Evolutionary conservation across 2,888 invertebrate genomes (phyloP).

Genomic region (Monochamus alternatus): DNA sequence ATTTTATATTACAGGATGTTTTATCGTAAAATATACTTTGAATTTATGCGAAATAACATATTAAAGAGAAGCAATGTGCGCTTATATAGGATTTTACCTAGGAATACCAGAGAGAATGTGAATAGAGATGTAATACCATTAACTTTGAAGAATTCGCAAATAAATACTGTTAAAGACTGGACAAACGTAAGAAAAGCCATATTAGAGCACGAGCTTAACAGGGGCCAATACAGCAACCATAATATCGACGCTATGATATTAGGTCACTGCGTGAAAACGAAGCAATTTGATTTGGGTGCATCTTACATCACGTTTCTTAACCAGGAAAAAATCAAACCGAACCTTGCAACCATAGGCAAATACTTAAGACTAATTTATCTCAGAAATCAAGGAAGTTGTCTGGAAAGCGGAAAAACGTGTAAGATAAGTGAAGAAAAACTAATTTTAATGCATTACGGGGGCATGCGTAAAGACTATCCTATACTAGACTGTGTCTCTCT

Average conservation of each 20-base stretch:
- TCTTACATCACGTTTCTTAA: conserved; percentile 76
- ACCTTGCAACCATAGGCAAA: conserved; percentile 75
- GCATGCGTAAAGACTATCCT: conserved; percentile 73
- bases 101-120: conserved; percentile 9
- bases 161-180: conserved; percentile 55
- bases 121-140: conserved; percentile 34
- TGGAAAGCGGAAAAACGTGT: conserved; percentile 58
- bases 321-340: conserved; percentile 71
- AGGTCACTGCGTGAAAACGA: conserved; percentile 70
- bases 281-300: conserved; percentile 72
- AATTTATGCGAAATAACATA: neutral
- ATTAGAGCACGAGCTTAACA: conserved; percentile 62
- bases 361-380: conserved; percentile 74
- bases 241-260: conserved; percentile 78
- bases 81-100: neutral
- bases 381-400: conserved; percentile 57
- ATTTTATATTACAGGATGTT: neutral
- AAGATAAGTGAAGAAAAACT: conserved; percentile 70
- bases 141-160: conserved; percentile 42
- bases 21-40: neutral
- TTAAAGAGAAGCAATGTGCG: neutral
- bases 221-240: conserved; percentile 69
- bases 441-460: conserved; percentile 70
- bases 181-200: conserved; percentile 68
- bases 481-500: conserved; percentile 76